Evolutionary conservation across 2,888 invertebrate species (phyloP).

Genomic region (Torymus auratus): DNA sequence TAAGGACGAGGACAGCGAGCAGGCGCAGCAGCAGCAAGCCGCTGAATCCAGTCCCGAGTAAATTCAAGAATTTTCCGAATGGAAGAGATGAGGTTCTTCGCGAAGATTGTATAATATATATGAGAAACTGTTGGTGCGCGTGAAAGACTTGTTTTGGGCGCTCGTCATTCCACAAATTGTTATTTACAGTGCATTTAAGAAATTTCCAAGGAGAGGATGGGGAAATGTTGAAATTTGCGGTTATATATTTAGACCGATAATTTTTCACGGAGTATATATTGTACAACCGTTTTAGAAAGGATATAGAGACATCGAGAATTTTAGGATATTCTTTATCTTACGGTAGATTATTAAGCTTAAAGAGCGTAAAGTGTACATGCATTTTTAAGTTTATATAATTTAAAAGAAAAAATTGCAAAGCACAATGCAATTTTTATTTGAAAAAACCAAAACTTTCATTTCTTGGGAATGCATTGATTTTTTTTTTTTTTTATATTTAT

Average conservation of each 20-base stretch:
- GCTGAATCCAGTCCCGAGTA: constrained; percentile 77
- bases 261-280: constrained; percentile 50
- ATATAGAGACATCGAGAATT: constrained; percentile 34
- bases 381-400: constrained; percentile 6
- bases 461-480: no score
- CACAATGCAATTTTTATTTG: constrained; percentile 12
- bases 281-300: constrained; percentile 32
- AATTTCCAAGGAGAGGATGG: not conserved
- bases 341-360: constrained; percentile 14
- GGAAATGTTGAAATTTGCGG: constrained; percentile 30
- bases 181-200: constrained; percentile 47
- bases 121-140: constrained; percentile 47
- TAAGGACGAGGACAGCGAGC: constrained; percentile 75
- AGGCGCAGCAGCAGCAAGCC: constrained; percentile 70
- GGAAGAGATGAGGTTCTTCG: not conserved
- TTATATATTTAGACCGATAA: constrained; percentile 36
- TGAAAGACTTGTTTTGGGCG: constrained; percentile 24
- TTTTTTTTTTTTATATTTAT: not conserved
- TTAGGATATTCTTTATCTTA: not conserved
- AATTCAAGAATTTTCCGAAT: constrained; percentile 50
- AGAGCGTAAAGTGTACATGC: not conserved
- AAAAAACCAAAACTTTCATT: no score
- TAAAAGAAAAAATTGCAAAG: constrained; percentile 9
- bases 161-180: constrained; percentile 53
- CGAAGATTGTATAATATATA: constrained; percentile 45